Base-by-base conservation (phyloP, 1,140 invertebrate species). In the Diuraphis noxia region DNA sequence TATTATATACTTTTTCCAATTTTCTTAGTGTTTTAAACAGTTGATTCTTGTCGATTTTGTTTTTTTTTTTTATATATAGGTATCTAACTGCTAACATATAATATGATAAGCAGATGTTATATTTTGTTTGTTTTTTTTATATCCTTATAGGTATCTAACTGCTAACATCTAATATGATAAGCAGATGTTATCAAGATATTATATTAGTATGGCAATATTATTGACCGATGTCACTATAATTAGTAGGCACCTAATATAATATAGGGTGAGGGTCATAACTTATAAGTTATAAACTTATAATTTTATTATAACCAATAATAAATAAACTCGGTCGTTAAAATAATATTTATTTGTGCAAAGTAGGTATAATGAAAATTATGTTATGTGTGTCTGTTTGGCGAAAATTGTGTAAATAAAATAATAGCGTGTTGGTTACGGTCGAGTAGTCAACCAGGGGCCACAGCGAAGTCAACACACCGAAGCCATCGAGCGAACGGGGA, bases 321-420 rank as follows among this genome's bases (percentile, higher is more conserved):
- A n/a, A n/a, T n/a, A n/a, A 17, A n/a, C 17, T 72, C 56, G 17
- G 30, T 7, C 4, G 30, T 72, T 19, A 72, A 34, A 13, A 72
- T 30, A 25, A 25, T 56, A 56, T 72, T n/a, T 72, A n/a, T 72
- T n/a, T 34, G 13, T 17, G 4, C 13, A n/a, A 46, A 46, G 2
- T n/a, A n/a, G n/a, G n/a, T 85, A 6, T 84, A 46, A 34, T 36
- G 30, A 36, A n/a, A n/a, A 49, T 46, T 30, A 8, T 49, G 23
- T 36, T 87, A 10, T 87, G 86, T 41, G 13, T 40, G 49, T 21
- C 40, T 56, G 38, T 41, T 63, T 41, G 34, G 86, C 41, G 49
- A 63, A 88, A 49, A 91, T 91, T 91, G 89, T 91, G 89, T 91
- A 91, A 91, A 91, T 82, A 91, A 81, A 91, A 91, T 52, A 52